These are phyloP conservation scores for Pomatorhinus ruficollis DNA, from an alignment of 2,113 vertebrate species.

Conservation along the genomic window DNA sequence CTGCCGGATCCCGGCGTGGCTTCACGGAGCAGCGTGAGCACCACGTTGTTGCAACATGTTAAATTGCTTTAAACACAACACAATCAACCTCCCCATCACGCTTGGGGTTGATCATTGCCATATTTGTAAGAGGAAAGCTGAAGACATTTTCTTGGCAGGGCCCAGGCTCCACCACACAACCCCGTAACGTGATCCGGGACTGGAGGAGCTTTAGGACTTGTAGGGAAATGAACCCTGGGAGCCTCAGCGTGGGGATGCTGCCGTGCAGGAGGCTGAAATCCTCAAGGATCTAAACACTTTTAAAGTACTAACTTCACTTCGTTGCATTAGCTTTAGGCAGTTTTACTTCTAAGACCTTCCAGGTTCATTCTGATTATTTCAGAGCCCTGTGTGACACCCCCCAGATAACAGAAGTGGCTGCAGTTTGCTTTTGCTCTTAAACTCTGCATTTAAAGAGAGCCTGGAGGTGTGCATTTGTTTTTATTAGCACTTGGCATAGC, in stretches of 20 bases:
- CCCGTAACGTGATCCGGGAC: rapidly evolving
- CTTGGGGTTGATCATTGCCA: slow-evolving; percentile 28
- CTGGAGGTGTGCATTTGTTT: background rate
- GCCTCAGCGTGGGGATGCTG: background rate
- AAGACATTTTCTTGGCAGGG: slow-evolving; percentile 21
- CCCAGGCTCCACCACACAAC: background rate
- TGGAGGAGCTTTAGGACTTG: background rate
- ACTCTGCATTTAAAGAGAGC: background rate
- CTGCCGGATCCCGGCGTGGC: background rate
- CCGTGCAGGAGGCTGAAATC: background rate
- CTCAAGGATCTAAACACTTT: background rate
- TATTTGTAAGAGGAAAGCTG: slow-evolving; percentile 3
- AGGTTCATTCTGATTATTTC: background rate
- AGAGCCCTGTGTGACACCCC: background rate
- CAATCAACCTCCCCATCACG: background rate
- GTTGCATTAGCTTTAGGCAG: background rate
- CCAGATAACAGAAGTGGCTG: background rate
- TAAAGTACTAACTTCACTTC: background rate
- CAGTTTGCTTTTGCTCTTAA: slow-evolving; percentile 26
- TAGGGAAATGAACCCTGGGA: background rate
- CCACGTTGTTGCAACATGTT: background rate
- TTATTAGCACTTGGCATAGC: background rate
- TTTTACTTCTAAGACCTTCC: background rate
- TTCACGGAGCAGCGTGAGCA: background rate
- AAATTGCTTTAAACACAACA: background rate